phyloP scores from a whole-genome alignment of 2,888 invertebrate genomes.

The Spilosoma lubricipeda region DNA sequence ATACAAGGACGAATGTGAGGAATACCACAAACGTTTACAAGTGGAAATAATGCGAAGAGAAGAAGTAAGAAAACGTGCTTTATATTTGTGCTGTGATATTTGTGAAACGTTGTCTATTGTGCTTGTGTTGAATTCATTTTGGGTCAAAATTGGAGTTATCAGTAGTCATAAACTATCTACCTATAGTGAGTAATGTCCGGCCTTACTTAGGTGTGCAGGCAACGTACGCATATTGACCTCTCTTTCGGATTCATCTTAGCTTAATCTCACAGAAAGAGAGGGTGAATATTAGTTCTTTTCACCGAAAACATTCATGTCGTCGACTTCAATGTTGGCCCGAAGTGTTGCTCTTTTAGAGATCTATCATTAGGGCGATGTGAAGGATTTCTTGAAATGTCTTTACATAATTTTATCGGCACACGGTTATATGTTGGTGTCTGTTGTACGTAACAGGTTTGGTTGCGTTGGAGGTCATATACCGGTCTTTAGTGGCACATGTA shows the following conservation, averaged over 20 bases:
- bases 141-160: conserved; percentile 73
- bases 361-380: conserved; percentile 45
- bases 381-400: conserved; percentile 56
- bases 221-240: conserved; percentile 85
- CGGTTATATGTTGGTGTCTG: conserved; percentile 67
- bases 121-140: conserved; percentile 62
- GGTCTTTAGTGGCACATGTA: conserved; percentile 82
- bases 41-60: conserved; percentile 98
- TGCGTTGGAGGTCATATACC: conserved; percentile 83
- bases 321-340: conserved; percentile 65
- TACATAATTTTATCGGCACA: conserved; percentile 62
- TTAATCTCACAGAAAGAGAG: conserved; percentile 71
- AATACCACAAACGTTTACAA: conserved; percentile 97
- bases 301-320: conserved; percentile 66
- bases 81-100: conserved; percentile 72
- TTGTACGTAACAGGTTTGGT: conserved; percentile 84
- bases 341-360: conserved; percentile 52
- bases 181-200: conserved; percentile 87
- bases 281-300: conserved; percentile 72
- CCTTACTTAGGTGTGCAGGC: conserved; percentile 85
- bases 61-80: conserved; percentile 94
- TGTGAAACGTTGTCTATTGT: conserved; percentile 64
- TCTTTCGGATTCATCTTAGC: conserved; percentile 76
- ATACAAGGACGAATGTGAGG: conserved; percentile 99
- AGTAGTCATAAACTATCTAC: conserved; percentile 79